Base-by-base conservation (phyloP, 2,888 invertebrate genomes). In the Thumatha senex region DNA sequence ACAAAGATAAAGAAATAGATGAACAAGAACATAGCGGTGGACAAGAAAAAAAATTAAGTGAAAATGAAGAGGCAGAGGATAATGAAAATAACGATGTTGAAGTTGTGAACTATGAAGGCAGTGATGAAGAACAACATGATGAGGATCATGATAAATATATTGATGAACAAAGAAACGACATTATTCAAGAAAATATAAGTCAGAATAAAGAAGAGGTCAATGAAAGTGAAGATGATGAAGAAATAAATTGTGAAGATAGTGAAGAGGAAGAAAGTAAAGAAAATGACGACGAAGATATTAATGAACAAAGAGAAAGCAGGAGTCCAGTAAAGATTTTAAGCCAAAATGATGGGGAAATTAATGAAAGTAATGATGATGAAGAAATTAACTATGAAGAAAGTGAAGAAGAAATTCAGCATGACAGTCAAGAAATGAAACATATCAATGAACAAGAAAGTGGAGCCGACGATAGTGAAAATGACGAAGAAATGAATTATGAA, bases 21-120 rank as follows among this genome's bases (percentile, higher is more conserved):
- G 10, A 40, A 10, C 46, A 42, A 45, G 34, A 36, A 40, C 29
- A 48, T 43, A 53, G 58, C 18, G 53, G 63, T 44, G 56, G 31
- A 40, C 60, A 63, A 29, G 54, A 24, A 24, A 24, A 24, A 4
- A 24, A 24, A 4, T 2, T 24, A 5, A 24, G 18, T 5, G 40
- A 40, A 18, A 39, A 46, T 18, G 24, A 35, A 29, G 5, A 24
- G 13, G 18, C 18, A 13, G 34, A 31, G 2, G 14, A 13, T 34
- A 9, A 13, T 11, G 18, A 13, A 34, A 35, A 18, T 36, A 12
- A 59, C 29, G 34, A 52, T 44, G 51, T 59, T 18, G 36, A 42
- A 34, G 41, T 58, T 44, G 36, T 41, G n/a, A 30, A 48, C 29
- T 24, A 24, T 42, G 46, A 55, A 39, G 38, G 39, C 30, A 30